Evolutionary conservation across 2,113 vertebrate genomes (phyloP).

Genomic region (Parus major): DNA sequence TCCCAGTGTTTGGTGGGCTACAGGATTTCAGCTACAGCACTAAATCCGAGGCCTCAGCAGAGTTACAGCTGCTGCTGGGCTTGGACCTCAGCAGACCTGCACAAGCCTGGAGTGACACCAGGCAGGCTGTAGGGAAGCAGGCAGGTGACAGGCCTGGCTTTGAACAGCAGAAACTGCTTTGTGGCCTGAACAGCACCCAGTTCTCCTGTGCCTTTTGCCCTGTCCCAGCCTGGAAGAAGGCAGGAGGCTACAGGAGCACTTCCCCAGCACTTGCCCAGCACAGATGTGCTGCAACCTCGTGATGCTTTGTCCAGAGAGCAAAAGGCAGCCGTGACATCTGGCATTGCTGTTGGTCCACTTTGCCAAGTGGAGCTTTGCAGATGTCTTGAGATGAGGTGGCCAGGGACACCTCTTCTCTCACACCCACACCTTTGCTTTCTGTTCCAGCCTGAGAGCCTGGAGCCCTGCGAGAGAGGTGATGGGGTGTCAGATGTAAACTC

Average conservation of each 20-base stretch:
- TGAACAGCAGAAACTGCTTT: neutral
- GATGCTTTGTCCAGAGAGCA: neutral
- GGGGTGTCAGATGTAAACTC: neutral
- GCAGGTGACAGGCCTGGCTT: neutral
- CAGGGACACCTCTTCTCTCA: neutral
- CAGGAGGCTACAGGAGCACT: neutral
- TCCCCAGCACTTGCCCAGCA: rapidly evolving
- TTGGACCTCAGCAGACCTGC: neutral
- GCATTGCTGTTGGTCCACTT: neutral
- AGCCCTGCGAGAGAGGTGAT: neutral
- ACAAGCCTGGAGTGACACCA: neutral
- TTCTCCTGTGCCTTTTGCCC: neutral
- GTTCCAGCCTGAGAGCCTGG: neutral
- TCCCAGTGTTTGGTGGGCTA: rapidly evolving
- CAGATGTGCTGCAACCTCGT: neutral
- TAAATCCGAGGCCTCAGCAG: neutral
- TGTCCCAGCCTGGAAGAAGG: neutral
- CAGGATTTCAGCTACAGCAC: neutral
- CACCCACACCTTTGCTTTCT: neutral
- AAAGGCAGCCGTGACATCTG: neutral
- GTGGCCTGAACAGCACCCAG: neutral
- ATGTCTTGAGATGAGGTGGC: neutral
- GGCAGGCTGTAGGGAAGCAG: neutral
- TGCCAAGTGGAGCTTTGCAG: neutral
- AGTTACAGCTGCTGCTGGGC: neutral